Percentiles rank a stretch among this genome's conserved stretches.
These are phyloP conservation scores for Alligator mississippiensis DNA, from an alignment of 2,113 vertebrate genomes.

Conservation along the genomic window DNA sequence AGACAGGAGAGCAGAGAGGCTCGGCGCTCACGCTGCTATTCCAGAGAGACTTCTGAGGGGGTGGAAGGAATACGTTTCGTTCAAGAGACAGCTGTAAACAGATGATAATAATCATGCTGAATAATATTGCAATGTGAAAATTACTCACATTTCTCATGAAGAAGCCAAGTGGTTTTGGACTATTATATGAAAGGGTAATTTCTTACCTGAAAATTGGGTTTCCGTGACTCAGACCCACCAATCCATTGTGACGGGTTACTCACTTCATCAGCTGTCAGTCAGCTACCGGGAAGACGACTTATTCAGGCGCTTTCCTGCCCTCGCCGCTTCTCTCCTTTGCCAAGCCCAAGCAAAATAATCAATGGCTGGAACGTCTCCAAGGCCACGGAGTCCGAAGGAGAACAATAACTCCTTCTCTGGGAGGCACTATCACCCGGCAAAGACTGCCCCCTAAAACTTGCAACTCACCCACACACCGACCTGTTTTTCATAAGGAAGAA, in stretches of 20 bases:
- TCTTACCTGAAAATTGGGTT: constrained; percentile 58
- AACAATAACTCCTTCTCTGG: too few relatives aligned
- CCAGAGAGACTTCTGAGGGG: neutral
- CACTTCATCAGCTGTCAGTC: constrained; percentile 10
- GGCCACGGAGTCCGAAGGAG: neutral
- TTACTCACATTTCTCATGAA: constrained; percentile 36
- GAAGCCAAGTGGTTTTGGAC: constrained; percentile 43
- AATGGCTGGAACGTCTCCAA: neutral
- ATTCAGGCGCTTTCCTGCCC: neutral
- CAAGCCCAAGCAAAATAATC: neutral
- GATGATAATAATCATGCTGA: constrained; percentile 54
- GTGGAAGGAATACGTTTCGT: constrained; percentile 44
- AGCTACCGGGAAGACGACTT: neutral
- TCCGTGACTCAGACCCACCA: constrained; percentile 24
- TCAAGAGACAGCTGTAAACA: constrained; percentile 62
- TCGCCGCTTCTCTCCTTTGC: neutral
- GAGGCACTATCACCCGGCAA: neutral
- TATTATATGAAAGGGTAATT: constrained; percentile 56
- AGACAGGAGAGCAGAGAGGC: neutral
- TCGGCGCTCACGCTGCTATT: neutral
- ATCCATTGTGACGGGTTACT: constrained; percentile 19
- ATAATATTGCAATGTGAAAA: constrained; percentile 38
- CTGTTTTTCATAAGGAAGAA: neutral
- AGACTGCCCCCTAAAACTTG: neutral
- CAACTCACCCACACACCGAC: neutral